Base-by-base conservation (phyloP, 2,888 invertebrate genomes). In the Pachycephus smyrnensis region DNA sequence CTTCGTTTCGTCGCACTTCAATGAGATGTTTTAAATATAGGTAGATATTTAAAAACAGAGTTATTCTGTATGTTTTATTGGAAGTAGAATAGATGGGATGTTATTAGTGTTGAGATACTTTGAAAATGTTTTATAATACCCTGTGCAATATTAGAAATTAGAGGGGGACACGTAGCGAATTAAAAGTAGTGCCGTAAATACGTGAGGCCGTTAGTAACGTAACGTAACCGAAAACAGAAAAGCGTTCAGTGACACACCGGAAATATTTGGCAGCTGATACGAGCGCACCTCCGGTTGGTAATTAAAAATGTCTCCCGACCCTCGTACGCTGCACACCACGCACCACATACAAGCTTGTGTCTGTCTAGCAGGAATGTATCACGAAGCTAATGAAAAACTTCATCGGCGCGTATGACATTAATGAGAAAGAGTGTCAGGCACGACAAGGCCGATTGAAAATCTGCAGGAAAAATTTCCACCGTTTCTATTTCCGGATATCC, bases 261-360 rank as follows among this genome's bases (percentile, higher is more conserved):
- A 90, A 90, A 90, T 90, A 90, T 90, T 91, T 90, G 91, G 90
- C 91, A 91, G 89, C 86, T 89, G 90, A 90, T 90, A 88, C 86
- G 87, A 82, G 80, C 82, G 82, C 87, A 89, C 87, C 89, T 89
- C 89, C 89, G 88, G 87, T 87, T 86, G 88, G 88, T 90, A 91
- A 91, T 91, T 91, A 91, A 91, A 91, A 91, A 89, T 91, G 89
- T 90, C 90, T 89, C 86, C 86, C 87, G 85, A 88, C 87, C 88
- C 85, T 80, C 81, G 74, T 81, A 79, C 85, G 80, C 80, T 78
- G 78, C 55, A 68, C 76, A 76, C 77, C 69, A 37, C 76, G 76
- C 73, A 78, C 79, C 69, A 73, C 79, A 75, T 36, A 68, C 75
- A 32, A 76, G 68, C 83, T 82, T 82, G 81, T 83, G 81, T 83